Conservation (phyloP, 2,797 vertebrate species). For the Xenops minutus region DNA sequence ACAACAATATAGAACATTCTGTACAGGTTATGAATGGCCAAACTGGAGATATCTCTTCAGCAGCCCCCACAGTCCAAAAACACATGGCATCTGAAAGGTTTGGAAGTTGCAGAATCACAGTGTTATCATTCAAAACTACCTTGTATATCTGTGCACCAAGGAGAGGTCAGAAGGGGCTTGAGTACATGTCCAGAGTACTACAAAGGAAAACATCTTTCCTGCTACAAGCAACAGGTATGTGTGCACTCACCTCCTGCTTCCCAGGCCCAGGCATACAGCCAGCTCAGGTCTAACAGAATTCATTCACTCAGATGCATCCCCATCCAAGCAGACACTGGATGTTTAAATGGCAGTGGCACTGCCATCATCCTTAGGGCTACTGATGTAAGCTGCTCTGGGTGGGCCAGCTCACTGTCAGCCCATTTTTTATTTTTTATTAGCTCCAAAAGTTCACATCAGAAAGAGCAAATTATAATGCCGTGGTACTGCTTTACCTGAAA, state of each 20-base stretch:
- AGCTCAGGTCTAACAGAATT: not conserved
- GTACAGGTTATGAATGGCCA: not conserved
- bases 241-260: not conserved
- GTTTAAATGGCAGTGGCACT: too few relatives aligned
- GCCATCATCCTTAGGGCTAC: too few relatives aligned
- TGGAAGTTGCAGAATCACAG: not conserved
- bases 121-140: not conserved
- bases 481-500: not conserved
- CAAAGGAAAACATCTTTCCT: not conserved
- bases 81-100: not conserved
- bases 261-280: not conserved
- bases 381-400: too few relatives aligned
- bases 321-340: not conserved
- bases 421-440: not conserved
- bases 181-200: not conserved
- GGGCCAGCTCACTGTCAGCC: not conserved
- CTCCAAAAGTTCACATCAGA: not conserved
- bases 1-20: not conserved
- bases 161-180: not conserved
- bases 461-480: not conserved
- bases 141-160: not conserved
- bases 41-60: not conserved
- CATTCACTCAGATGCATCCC: not conserved
- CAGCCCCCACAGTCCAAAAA: not conserved
- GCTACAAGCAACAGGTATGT: not conserved